phyloP scores from a whole-genome alignment of 2,888 invertebrate genomes.

The Drosophila heteroneura region DNA sequence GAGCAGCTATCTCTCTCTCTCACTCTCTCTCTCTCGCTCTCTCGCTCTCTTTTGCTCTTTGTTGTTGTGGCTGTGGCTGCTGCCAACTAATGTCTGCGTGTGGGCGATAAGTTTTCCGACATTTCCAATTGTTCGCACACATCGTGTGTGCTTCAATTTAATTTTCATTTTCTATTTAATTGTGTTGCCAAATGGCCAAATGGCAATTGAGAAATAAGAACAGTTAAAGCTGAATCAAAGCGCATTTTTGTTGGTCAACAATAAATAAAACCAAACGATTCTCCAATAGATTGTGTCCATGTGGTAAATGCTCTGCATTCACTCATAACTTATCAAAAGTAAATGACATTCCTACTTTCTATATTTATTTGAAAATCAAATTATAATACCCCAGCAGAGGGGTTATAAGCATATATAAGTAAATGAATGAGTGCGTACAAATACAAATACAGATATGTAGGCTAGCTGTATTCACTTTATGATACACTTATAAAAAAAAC shows the following conservation, averaged over 20 bases:
- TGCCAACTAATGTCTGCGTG: slow-evolving; percentile 23
- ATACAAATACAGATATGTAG: background rate
- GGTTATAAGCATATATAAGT: background rate
- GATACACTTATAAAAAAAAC: background rate
- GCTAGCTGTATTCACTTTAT: background rate
- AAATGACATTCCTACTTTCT: background rate
- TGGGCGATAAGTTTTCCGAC: slow-evolving; percentile 49
- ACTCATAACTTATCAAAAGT: background rate
- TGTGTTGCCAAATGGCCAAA: background rate
- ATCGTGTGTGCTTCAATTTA: slow-evolving; percentile 27
- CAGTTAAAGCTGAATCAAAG: slow-evolving; percentile 16
- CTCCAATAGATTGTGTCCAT: background rate
- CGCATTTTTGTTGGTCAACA: background rate
- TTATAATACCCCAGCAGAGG: background rate
- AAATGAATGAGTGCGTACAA: background rate
- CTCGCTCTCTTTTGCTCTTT: background rate
- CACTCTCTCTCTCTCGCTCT: background rate
- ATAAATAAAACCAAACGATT: background rate
- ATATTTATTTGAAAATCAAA: background rate
- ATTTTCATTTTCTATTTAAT: slow-evolving; percentile 12
- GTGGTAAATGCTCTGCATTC: background rate
- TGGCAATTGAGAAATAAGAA: background rate
- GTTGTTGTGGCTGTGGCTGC: background rate
- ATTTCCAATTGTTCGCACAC: slow-evolving; percentile 52
- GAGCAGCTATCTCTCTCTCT: background rate